Evolutionary conservation across 1,140 invertebrate genomes (phyloP).

Genomic region (Lordiphosa collinella): DNA sequence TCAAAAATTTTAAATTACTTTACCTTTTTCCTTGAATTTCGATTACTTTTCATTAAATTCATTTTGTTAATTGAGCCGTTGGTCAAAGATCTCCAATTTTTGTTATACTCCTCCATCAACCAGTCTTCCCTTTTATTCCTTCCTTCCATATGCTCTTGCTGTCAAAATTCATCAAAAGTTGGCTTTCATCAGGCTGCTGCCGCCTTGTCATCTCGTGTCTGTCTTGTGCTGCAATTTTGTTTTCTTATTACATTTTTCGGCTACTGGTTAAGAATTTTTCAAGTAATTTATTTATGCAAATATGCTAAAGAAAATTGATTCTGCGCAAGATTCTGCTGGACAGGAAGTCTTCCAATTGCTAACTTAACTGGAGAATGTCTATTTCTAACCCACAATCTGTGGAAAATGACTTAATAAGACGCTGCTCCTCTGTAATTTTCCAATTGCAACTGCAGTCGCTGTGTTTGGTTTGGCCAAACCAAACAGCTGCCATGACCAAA

Average conservation of each 20-base stretch:
- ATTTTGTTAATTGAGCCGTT: constrained; percentile 66
- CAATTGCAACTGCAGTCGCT: constrained; percentile 36
- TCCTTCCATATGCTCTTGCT: constrained; percentile 8
- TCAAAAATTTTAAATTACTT: no score
- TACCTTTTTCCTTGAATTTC: no score
- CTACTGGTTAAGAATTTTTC: constrained; percentile 22
- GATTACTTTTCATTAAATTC: constrained; percentile 43
- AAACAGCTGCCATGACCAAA: constrained; percentile 48
- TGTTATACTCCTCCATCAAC: constrained; percentile 49
- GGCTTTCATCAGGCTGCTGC: constrained; percentile 50
- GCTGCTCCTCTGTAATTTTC: constrained; percentile 54
- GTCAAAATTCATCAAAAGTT: constrained; percentile 56
- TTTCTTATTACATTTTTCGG: constrained; percentile 38
- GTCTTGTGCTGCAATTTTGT: constrained; percentile 33
- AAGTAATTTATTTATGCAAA: constrained; percentile 43
- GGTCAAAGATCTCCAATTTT: constrained; percentile 27
- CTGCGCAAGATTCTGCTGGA: constrained; percentile 11
- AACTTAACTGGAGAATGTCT: constrained; percentile 26
- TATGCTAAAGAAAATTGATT: constrained; percentile 13
- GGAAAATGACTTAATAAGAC: constrained; percentile 65
- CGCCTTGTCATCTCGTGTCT: constrained; percentile 6
- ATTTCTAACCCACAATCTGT: constrained; percentile 21
- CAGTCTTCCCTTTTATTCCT: constrained; percentile 8
- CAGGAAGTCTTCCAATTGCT: constrained; percentile 31
- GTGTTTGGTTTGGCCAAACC: constrained; percentile 38